A percentile compares a stretch with the other conserved stretches of the same genome.
phyloP scores from a whole-genome alignment of 1,140 invertebrate species.

The Brachionus sp. region DNA sequence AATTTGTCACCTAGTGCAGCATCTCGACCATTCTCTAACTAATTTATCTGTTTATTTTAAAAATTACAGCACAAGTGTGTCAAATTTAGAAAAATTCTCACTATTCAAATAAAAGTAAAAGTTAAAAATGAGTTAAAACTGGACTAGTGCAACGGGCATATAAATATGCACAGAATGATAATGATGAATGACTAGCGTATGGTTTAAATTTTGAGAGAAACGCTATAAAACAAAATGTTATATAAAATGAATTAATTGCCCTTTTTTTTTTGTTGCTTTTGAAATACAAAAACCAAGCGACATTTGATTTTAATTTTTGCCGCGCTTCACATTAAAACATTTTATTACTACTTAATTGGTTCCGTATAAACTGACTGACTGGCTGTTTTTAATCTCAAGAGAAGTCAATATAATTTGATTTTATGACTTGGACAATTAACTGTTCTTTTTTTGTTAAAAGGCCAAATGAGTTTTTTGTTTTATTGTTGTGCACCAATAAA shows the following conservation, averaged over 20 bases:
- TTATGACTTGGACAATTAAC: constrained; percentile 29
- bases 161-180: too few species aligned
- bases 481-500: constrained; percentile 21
- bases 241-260: not conserved
- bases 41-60: too few species aligned
- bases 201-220: not conserved
- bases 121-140: too few species aligned
- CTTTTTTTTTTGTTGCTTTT: too few species aligned
- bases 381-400: not conserved
- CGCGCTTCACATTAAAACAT: not conserved
- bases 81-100: too few species aligned
- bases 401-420: not conserved
- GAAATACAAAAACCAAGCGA: not conserved
- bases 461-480: not conserved
- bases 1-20: too few species aligned
- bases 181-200: not conserved
- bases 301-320: constrained; percentile 18
- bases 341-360: constrained; percentile 14
- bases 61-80: too few species aligned
- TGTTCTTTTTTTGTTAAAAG: not conserved
- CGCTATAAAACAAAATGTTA: not conserved
- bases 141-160: not conserved
- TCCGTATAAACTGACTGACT: constrained; percentile 4
- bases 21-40: too few species aligned
- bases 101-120: too few species aligned